These are phyloP conservation scores for Empidonax alnorum DNA, from an alignment of 2,113 vertebrate genomes.

Conservation along the genomic window DNA sequence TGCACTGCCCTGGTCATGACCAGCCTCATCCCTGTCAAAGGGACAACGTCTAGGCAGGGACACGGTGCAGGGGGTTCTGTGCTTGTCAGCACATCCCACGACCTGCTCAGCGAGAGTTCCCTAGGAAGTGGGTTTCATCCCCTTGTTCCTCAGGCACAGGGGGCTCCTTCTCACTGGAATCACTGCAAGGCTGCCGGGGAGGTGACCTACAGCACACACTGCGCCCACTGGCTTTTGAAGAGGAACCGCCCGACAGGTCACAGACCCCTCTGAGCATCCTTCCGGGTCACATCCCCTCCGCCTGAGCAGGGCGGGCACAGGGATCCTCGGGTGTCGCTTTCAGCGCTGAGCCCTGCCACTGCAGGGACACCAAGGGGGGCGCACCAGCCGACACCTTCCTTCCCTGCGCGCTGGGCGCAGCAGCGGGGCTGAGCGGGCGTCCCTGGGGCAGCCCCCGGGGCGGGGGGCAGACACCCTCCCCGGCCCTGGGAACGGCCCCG, in stretches of 20 bases:
- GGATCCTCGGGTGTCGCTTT: too few relatives aligned
- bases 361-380: background rate
- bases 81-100: background rate
- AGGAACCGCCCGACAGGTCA: background rate
- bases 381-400: background rate
- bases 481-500: too few relatives aligned
- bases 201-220: background rate
- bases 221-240: rapidly evolving
- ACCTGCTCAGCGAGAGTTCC: background rate
- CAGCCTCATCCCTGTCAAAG: background rate
- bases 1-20: rapidly evolving
- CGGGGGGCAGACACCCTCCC: too few relatives aligned
- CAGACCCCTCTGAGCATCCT: background rate
- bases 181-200: background rate
- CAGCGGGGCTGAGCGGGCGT: too few relatives aligned
- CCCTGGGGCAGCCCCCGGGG: background rate
- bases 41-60: background rate
- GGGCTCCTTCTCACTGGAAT: background rate
- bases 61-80: background rate
- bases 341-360: background rate
- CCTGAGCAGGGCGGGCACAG: background rate
- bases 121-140: background rate
- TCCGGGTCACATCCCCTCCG: background rate
- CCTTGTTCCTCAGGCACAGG: background rate
- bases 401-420: background rate